These are phyloP conservation scores for Pristionchus fissidentatus DNA, from an alignment of 2,888 invertebrate species.

Conservation along the genomic window DNA sequence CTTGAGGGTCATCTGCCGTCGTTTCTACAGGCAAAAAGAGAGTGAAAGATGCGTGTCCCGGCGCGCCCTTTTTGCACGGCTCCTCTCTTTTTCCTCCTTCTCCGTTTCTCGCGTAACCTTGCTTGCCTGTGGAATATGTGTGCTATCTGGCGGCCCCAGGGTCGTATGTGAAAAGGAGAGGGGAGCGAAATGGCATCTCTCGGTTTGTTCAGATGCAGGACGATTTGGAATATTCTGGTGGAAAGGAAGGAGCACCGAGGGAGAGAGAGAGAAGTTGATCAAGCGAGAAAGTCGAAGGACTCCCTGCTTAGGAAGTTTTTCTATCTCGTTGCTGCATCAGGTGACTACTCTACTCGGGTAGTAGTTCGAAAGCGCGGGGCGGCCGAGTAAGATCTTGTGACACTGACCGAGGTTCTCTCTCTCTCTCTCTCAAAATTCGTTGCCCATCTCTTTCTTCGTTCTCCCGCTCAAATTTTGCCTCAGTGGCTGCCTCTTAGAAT, in stretches of 20 bases:
- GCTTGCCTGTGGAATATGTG: not conserved
- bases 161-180: not conserved
- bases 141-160: constrained; percentile 22
- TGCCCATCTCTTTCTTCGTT: not conserved
- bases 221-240: not conserved
- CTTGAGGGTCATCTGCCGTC: no score
- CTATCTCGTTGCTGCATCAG: constrained; percentile 11
- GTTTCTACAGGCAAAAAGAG: no score
- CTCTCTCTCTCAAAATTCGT: no score
- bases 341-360: constrained; percentile 32
- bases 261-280: not conserved
- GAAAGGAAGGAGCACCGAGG: not conserved
- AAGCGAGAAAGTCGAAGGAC: constrained; percentile 15
- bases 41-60: no score
- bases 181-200: not conserved
- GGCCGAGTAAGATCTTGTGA: constrained; percentile 11
- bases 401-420: not conserved
- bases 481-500: not conserved
- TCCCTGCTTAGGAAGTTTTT: constrained; percentile 27
- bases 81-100: no score
- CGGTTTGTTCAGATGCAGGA: constrained; percentile 22
- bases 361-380: not conserved
- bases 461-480: constrained; percentile 27
- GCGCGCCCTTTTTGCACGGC: no score
- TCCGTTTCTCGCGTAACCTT: no score